Evolutionary conservation across 2,797 vertebrate genomes (phyloP).

Genomic region (Pseudochirops corinnae): DNA sequence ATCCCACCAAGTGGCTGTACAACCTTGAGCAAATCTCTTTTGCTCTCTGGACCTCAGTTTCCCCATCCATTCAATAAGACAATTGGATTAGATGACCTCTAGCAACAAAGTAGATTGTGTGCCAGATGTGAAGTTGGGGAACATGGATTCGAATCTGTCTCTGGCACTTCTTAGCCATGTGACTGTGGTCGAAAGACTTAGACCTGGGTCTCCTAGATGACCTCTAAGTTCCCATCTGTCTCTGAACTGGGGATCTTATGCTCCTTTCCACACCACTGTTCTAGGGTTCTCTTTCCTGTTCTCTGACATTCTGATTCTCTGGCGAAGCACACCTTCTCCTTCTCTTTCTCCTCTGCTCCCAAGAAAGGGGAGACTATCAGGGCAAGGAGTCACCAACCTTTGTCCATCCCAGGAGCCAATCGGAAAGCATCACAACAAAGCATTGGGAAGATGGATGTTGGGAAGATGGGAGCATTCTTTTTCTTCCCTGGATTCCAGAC

Average conservation of each 20-base stretch:
- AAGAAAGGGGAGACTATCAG: neutral
- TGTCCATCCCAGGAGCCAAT: neutral
- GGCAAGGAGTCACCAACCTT: neutral
- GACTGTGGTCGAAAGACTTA: too few relatives aligned
- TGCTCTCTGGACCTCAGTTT: neutral
- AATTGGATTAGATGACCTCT: neutral
- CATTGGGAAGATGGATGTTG: neutral
- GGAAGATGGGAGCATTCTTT: slow-evolving; percentile 68
- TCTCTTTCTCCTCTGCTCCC: neutral
- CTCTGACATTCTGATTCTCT: neutral
- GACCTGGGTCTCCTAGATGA: too few relatives aligned
- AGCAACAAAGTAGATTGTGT: too few relatives aligned
- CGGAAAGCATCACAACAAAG: neutral
- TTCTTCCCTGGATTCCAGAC: slow-evolving; percentile 73
- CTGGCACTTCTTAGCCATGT: too few relatives aligned
- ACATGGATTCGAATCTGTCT: too few relatives aligned
- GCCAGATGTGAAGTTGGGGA: too few relatives aligned
- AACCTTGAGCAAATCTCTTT: neutral
- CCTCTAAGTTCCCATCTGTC: neutral
- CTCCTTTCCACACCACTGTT: neutral
- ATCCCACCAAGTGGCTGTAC: neutral
- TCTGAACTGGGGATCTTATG: neutral
- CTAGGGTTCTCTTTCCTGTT: neutral
- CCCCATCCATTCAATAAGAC: neutral
- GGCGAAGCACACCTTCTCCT: too few relatives aligned